phyloP scores from a whole-genome alignment of 1,140 invertebrate genomes.

The Oscheius sp. region DNA sequence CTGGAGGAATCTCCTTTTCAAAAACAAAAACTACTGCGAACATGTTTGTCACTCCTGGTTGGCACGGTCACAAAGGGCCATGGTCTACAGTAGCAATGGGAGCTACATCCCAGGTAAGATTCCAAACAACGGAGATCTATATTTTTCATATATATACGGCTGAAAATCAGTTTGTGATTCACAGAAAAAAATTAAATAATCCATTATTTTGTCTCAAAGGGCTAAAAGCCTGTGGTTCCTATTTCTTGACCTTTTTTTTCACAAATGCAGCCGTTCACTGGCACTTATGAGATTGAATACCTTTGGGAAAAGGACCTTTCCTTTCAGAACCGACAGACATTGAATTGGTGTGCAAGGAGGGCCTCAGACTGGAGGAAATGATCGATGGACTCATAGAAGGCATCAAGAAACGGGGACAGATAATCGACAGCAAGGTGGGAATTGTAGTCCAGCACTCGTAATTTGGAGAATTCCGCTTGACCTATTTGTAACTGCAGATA shows the following conservation, averaged over 20 bases:
- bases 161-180: too few relatives aligned
- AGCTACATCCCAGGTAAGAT: not conserved
- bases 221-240: not conserved
- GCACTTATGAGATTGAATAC: too few relatives aligned
- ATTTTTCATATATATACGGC: too few relatives aligned
- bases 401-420: conserved; percentile 15
- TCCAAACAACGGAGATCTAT: too few relatives aligned
- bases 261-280: not conserved
- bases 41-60: conserved; percentile 48
- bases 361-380: conserved; percentile 44
- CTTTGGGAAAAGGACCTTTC: not conserved
- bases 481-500: too few relatives aligned
- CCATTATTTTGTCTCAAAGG: not conserved
- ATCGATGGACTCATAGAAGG: conserved; percentile 20
- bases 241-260: not conserved
- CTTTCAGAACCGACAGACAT: conserved; percentile 16
- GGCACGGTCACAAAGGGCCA: not conserved
- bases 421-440: conserved; percentile 13
- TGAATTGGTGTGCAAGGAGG: conserved; percentile 67
- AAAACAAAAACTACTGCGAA: conserved; percentile 49
- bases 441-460: too few relatives aligned
- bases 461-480: too few relatives aligned
- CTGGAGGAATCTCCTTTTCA: conserved; percentile 45
- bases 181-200: not conserved
- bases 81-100: not conserved